phyloP scores from a whole-genome alignment of 2,888 invertebrate genomes.

The Platycheirus rosarum region DNA sequence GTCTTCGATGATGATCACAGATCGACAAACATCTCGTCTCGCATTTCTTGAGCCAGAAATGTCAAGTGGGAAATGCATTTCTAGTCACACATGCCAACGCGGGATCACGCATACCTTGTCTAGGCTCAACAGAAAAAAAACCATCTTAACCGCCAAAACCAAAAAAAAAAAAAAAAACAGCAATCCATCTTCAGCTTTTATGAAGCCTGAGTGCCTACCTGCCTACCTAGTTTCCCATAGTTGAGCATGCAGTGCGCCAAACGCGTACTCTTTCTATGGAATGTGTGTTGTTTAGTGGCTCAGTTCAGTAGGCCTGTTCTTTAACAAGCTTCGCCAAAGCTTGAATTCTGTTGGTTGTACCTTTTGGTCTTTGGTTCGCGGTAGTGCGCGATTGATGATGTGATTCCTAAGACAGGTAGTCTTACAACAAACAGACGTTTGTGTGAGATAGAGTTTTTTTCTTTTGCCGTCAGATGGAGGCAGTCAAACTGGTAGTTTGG shows the following conservation, averaged over 20 bases:
- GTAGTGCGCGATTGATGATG: conserved; percentile 52
- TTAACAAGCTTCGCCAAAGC: conserved; percentile 50
- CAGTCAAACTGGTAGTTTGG: conserved; percentile 68
- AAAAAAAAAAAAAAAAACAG: conserved; percentile 25
- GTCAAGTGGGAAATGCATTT: conserved; percentile 12
- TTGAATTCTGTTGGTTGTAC: conserved; percentile 41
- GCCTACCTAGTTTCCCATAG: conserved; percentile 53
- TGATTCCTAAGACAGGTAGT: conserved; percentile 40
- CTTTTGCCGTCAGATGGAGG: conserved; percentile 39
- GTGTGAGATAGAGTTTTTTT: not conserved
- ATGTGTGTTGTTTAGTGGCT: conserved; percentile 58
- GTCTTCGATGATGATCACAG: conserved; percentile 15
- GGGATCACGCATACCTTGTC: conserved; percentile 48
- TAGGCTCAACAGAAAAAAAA: conserved; percentile 11
- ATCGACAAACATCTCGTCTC: conserved; percentile 41
- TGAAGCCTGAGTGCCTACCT: conserved; percentile 16
- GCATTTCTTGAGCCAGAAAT: conserved; percentile 35
- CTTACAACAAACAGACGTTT: not conserved
- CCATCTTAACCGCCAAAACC: conserved; percentile 49
- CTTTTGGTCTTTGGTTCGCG: conserved; percentile 51
- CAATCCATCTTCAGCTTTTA: not conserved
- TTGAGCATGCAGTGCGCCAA: conserved; percentile 8
- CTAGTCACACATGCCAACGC: conserved; percentile 55
- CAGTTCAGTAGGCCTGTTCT: conserved; percentile 73
- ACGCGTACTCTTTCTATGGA: conserved; percentile 40